phyloP scores from a whole-genome alignment of 2,888 invertebrate genomes.

The Proisotoma minuta region DNA sequence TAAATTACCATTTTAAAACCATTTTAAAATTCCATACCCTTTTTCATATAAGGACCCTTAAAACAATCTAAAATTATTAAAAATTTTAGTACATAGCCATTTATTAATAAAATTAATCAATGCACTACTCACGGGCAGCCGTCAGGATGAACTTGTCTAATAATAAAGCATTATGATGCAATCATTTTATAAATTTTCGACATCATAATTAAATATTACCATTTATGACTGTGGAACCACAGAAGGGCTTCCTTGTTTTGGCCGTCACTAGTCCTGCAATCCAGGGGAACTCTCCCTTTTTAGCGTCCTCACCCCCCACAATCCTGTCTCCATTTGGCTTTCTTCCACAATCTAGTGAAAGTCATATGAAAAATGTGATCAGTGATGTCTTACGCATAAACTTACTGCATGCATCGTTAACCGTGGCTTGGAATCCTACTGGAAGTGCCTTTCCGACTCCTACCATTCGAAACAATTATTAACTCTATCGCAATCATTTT shows the following conservation, averaged over 20 bases:
- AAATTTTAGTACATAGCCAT: background rate
- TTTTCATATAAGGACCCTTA: constrained; percentile 33
- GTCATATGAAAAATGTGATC: constrained; percentile 3
- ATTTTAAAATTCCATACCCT: too few species aligned
- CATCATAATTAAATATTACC: too few species aligned
- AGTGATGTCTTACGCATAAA: background rate
- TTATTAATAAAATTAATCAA: background rate
- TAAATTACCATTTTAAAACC: too few species aligned
- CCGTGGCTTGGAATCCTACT: constrained; percentile 15
- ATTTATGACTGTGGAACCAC: too few species aligned
- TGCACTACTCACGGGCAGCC: constrained; percentile 39
- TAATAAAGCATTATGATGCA: too few species aligned
- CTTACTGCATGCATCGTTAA: constrained; percentile 31
- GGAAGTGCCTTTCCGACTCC: background rate
- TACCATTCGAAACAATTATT: background rate
- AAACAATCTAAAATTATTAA: background rate
- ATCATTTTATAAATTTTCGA: background rate
- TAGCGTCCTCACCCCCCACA: constrained; percentile 39
- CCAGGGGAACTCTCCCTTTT: constrained; percentile 37
- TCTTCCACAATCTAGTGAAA: constrained; percentile 32
- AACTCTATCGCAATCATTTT: background rate
- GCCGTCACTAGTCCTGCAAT: constrained; percentile 34
- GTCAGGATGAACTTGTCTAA: constrained; percentile 21
- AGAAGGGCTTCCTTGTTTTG: constrained; percentile 40
- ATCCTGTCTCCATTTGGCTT: constrained; percentile 37